Evolutionary conservation across 2,888 invertebrate species (phyloP).

Genomic region (Crossocerus cetratus): DNA sequence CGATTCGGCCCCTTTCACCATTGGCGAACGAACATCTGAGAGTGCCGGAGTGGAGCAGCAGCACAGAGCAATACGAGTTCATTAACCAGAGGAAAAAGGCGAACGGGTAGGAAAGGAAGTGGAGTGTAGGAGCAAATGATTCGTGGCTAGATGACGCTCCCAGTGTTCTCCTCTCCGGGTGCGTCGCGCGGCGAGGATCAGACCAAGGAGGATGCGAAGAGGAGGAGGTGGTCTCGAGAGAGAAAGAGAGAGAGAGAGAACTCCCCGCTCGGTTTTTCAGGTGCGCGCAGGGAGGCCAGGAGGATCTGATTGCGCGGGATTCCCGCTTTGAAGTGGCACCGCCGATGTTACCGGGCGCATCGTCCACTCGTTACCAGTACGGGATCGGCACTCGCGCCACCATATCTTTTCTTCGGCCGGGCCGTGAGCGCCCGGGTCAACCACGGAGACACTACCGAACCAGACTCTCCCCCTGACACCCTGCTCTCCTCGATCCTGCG

Average conservation of each 20-base stretch:
- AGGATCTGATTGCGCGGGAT: constrained; percentile 74
- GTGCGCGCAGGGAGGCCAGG: constrained; percentile 56
- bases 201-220: background rate
- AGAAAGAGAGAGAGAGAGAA: constrained; percentile 31
- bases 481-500: too few relatives aligned
- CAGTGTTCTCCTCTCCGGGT: background rate
- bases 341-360: constrained; percentile 72
- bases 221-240: background rate
- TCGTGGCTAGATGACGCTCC: background rate
- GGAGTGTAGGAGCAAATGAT: background rate
- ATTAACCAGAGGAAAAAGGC: too few relatives aligned
- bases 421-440: constrained; percentile 30
- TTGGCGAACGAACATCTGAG: too few relatives aligned
- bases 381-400: constrained; percentile 59
- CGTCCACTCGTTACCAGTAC: constrained; percentile 71
- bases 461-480: background rate
- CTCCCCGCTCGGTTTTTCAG: constrained; percentile 69
- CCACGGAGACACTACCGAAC: constrained; percentile 22
- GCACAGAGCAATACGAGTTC: too few relatives aligned
- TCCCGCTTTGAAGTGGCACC: constrained; percentile 75
- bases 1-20: too few relatives aligned
- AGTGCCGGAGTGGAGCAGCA: too few relatives aligned
- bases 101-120: too few relatives aligned
- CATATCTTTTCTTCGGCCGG: constrained; percentile 31
- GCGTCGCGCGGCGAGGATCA: background rate